Conservation (phyloP, 2,888 invertebrate species). For the Hecatera dysodea region DNA sequence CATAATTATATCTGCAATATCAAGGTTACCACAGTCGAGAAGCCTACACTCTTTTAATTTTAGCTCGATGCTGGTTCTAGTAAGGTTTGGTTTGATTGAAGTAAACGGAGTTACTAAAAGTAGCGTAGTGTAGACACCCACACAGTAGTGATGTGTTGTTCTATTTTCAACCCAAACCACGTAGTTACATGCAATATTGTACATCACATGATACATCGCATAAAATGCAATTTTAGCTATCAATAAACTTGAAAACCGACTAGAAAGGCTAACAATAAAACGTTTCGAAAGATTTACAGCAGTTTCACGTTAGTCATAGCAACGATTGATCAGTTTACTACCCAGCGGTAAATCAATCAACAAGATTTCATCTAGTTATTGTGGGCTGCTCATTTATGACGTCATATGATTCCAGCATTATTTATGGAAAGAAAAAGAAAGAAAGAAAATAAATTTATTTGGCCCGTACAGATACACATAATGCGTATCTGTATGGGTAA, state of each 20-base stretch:
- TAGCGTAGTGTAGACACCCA: background rate
- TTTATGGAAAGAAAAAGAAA: too few relatives aligned
- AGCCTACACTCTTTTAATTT: too few relatives aligned
- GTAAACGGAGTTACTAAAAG: background rate
- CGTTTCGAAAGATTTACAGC: slow-evolving; percentile 23
- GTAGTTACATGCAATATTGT: slow-evolving; percentile 6
- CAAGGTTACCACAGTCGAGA: background rate
- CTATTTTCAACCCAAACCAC: slow-evolving; percentile 15
- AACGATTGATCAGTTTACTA: slow-evolving; percentile 30
- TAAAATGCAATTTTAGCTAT: slow-evolving; percentile 24
- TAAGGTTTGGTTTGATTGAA: background rate
- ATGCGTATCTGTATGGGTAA: too few relatives aligned
- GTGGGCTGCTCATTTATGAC: slow-evolving; percentile 36
- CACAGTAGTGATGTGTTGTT: background rate
- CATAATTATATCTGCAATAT: background rate
- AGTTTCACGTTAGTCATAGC: slow-evolving; percentile 27
- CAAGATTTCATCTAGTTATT: slow-evolving; percentile 21
- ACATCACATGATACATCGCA: slow-evolving; percentile 21
- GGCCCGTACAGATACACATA: too few relatives aligned
- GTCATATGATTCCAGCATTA: slow-evolving; percentile 43
- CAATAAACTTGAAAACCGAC: slow-evolving; percentile 39
- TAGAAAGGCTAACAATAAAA: slow-evolving; percentile 31
- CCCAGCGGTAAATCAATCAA: slow-evolving; percentile 35
- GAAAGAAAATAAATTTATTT: too few relatives aligned
- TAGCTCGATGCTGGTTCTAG: background rate